Evolutionary conservation across 2,113 vertebrate genomes (phyloP).

Genomic region (Candoia aspera): DNA sequence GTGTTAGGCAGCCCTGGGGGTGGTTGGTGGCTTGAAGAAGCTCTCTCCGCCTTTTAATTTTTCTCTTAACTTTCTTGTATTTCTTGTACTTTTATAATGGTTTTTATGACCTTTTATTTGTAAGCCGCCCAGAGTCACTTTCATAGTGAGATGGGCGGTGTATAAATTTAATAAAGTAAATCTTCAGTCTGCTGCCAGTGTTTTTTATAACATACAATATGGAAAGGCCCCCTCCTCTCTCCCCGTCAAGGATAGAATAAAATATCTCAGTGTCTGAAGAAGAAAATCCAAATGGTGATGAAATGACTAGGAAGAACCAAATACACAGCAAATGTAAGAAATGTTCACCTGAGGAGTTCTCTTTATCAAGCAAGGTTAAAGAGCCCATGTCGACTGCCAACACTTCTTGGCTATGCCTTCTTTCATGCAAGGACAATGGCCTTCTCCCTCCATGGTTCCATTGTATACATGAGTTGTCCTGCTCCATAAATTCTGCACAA

Average conservation of each 20-base stretch:
- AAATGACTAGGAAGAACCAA: neutral
- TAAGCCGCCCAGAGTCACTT: too few species aligned
- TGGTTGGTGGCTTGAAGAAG: too few species aligned
- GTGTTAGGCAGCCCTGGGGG: too few species aligned
- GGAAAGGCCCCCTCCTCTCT: neutral
- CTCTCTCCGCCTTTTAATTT: too few species aligned
- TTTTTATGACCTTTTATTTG: too few species aligned
- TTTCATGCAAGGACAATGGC: neutral
- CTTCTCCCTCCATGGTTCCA: neutral
- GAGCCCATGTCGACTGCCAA: too few species aligned
- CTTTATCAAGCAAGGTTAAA: neutral
- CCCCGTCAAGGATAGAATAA: neutral
- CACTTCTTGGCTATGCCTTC: neutral
- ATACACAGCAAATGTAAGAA: neutral
- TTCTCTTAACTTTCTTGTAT: too few species aligned
- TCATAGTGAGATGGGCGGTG: too few species aligned
- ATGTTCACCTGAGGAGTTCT: neutral
- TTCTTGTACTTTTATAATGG: too few species aligned
- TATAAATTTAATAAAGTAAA: neutral
- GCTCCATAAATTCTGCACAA: slow-evolving; percentile 4
- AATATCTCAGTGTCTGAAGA: slow-evolving; percentile 6
- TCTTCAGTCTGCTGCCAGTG: slow-evolving; percentile 10
- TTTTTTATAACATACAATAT: neutral
- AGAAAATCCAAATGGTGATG: neutral
- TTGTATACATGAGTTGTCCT: fast-evolving